Evolutionary conservation across 23 tunicate genomes (phyloP), one percentile per base, ranked within the genome.

Genomic region (Halocynthia aurantium): DNA sequence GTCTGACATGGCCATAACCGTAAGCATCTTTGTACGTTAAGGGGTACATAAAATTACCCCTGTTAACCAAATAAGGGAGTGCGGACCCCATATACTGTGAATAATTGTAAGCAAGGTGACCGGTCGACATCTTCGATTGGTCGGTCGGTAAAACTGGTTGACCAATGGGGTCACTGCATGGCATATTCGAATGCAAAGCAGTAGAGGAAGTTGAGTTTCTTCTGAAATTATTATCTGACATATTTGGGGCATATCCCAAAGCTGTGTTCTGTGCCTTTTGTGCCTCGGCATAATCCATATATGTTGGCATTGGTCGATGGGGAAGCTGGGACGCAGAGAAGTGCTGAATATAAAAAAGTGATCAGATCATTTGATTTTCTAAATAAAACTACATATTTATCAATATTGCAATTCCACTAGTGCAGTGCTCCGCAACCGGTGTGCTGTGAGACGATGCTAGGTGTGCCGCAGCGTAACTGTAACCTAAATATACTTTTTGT

Each of bases 251-350:
- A 31, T 31, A 31, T 1, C 44, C 44, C 4, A 31, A 31, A 4
- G 44, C 44, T 13, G 63, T 58, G 63, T 58, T 15, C 63, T 58
- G 63, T 58, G 63, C 15, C n/a, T 65, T 58, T 13, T 58, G 22
- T 40, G 22, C 49, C 0, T 40, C 49, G 2, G 22, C 70, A 65
- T 10, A 65, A 9, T 40, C 49, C 10, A 65, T 9, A 2, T 65
- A 65, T 65, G 70, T 65, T 10, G 70, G 70, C 9, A 65, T 65
- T 49, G 70, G 70, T 9, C 70, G 31, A 49, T 20, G 31, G 31
- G 70, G 70, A 20, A 65, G 70, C 22, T 65, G 70, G 0, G 70
- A 40, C 13, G 70, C n/a, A 10, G 70, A 31, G 44, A 31, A 31
- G 44, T 31, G 44, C 70, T 65, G 70, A 58, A 58, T 65, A 65